phyloP scores from a whole-genome alignment of 2,888 invertebrate species.

The Drosophila bunnanda region DNA sequence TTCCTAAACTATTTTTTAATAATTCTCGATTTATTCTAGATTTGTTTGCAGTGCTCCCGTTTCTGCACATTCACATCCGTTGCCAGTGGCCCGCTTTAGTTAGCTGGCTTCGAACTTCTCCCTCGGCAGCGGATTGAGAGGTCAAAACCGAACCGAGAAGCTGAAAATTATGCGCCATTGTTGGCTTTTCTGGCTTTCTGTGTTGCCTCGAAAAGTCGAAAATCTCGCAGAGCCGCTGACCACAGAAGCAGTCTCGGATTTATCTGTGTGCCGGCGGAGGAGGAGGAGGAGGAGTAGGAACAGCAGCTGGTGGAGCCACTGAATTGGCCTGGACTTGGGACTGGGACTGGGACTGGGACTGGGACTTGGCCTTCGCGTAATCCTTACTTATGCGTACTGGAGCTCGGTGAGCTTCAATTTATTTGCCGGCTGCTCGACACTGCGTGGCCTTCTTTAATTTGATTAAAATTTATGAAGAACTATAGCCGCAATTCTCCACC shows the following conservation, averaged over 20 bases:
- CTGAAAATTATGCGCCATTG: constrained; percentile 77
- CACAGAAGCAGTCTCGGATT: constrained; percentile 25
- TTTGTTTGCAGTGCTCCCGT: constrained; percentile 12
- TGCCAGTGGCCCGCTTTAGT: constrained; percentile 48
- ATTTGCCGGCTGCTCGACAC: constrained; percentile 54
- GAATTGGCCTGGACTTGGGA: constrained; percentile 19
- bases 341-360: neutral
- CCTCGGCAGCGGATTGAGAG: constrained; percentile 79
- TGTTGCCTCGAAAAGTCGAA: constrained; percentile 29
- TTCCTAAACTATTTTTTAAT: too few species aligned
- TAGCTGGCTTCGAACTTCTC: constrained; percentile 41
- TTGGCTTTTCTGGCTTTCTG: constrained; percentile 47
- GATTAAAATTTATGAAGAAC: constrained; percentile 81
- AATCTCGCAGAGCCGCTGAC: constrained; percentile 8
- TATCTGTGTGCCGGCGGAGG: constrained; percentile 11
- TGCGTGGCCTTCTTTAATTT: constrained; percentile 75
- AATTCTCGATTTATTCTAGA: neutral
- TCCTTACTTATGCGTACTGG: constrained; percentile 76
- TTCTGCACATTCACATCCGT: constrained; percentile 30
- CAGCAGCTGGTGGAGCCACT: constrained; percentile 21
- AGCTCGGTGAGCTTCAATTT: constrained; percentile 58
- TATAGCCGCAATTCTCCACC: constrained; percentile 11
- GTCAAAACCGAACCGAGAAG: constrained; percentile 71
- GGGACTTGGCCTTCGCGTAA: constrained; percentile 51
- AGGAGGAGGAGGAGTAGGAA: neutral